Evolutionary conservation across 2,888 invertebrate genomes (phyloP), one percentile per base, ranked within the genome.

Genomic region (Pseudococcus viburni): DNA sequence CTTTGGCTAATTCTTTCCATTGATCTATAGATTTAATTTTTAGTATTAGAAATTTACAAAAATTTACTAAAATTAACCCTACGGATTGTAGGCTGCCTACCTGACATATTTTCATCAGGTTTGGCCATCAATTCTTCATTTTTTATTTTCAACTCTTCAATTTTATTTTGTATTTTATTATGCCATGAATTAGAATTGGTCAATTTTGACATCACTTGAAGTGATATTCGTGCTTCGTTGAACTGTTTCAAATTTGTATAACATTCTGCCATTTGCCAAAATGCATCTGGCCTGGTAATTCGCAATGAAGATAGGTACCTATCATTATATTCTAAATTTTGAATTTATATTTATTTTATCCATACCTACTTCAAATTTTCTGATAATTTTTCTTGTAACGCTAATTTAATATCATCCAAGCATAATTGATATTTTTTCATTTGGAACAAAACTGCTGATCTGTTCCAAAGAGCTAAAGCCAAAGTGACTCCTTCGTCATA

Each of bases 231-330:
- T 0, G 95, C 94, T 89, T 94, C 93, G 0, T 94, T 93, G 0
- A 92, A 91, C 90, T 95, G 94, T 0, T 93, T 93, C 89, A 94
- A 91, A 15, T 93, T 94, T 93, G 92, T 92, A 90, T 95, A 95
- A 89, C 95, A 95, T 88, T 94, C 93, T 0, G 94, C 94, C 94
- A 95, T 94, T 90, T 94, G 92, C 92, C 94, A 94, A 91, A 95
- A 96, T 89, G 95, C 94, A 89, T 94, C 94, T 0, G 94, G 93
- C 89, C 95, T 94, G 92, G 55, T 68, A 84, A 46, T 17, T 12
- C 6, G 19, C 11, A 85, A 19, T 46, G 46, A 46, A 73, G 6
- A 33, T 68, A 68, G 68, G 68, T 68, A 68, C 11, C 12, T 15
- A 12, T 11, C 9, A 46, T 55, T 1, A 17, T 55, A n/a, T 59